phyloP scores from a whole-genome alignment of 1,140 invertebrate genomes.

The Drosophila arizonae region DNA sequence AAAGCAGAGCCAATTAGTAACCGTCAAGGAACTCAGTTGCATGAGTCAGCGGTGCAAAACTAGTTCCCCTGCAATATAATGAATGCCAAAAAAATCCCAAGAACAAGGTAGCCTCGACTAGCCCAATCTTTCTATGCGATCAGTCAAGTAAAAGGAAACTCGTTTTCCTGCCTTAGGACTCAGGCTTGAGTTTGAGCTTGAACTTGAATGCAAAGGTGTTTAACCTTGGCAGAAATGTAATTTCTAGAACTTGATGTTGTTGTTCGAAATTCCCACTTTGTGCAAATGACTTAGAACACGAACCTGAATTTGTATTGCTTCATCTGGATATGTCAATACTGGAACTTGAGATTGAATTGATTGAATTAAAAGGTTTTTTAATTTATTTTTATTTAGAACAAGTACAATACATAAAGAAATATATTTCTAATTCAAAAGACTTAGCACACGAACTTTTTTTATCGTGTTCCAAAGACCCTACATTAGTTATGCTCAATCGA shows the following conservation, averaged over 20 bases:
- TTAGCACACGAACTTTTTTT: background rate
- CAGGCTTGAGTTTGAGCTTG: constrained; percentile 30
- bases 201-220: background rate
- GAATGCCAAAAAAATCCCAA: constrained; percentile 21
- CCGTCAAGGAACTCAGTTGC: constrained; percentile 21
- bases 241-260: too few species aligned
- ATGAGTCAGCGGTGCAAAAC: constrained; percentile 38
- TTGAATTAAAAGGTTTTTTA: too few species aligned
- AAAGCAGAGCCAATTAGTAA: background rate
- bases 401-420: too few species aligned
- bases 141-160: constrained; percentile 63
- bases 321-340: too few species aligned
- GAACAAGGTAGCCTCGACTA: constrained; percentile 22
- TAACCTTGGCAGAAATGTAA: too few species aligned
- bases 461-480: too few species aligned
- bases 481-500: too few species aligned
- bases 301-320: background rate
- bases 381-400: too few species aligned
- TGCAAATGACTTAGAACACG: background rate
- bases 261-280: background rate
- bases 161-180: constrained; percentile 35
- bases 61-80: constrained; percentile 35
- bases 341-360: too few species aligned
- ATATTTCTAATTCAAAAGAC: background rate
- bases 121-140: constrained; percentile 9